Evolutionary conservation across 2,797 vertebrate genomes (phyloP).

Genomic region (Anguilla marmorata): DNA sequence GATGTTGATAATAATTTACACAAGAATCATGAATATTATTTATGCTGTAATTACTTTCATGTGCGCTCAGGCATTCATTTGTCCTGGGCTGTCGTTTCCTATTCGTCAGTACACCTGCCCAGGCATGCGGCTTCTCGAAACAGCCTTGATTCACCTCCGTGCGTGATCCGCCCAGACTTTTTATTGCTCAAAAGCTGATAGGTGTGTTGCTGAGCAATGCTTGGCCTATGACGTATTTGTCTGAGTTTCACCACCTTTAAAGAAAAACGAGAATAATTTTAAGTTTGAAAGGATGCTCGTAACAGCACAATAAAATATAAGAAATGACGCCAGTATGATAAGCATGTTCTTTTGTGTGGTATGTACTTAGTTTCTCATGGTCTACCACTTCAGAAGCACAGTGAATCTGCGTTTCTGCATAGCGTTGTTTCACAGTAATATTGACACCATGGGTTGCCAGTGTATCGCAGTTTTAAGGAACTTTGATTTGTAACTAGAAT

Average conservation of each 20-base stretch:
- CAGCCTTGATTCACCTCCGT: slow-evolving; percentile 15
- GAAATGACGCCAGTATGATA: background rate
- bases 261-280: background rate
- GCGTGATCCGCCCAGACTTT: background rate
- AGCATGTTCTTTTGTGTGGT: background rate
- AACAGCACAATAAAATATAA: slow-evolving; percentile 12
- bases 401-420: background rate
- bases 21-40: background rate
- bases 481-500: background rate
- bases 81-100: background rate
- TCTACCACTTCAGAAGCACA: background rate
- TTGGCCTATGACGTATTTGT: background rate
- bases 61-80: background rate
- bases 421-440: background rate
- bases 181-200: background rate
- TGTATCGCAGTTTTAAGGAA: background rate
- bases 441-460: background rate
- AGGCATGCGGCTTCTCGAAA: background rate
- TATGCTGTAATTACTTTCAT: slow-evolving; percentile 2
- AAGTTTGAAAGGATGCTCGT: background rate
- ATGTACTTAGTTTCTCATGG: background rate
- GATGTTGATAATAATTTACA: background rate
- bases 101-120: background rate
- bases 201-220: background rate
- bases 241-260: background rate